Conservation (phyloP, 1,140 invertebrate genomes). For the Diorhabda carinulata region DNA sequence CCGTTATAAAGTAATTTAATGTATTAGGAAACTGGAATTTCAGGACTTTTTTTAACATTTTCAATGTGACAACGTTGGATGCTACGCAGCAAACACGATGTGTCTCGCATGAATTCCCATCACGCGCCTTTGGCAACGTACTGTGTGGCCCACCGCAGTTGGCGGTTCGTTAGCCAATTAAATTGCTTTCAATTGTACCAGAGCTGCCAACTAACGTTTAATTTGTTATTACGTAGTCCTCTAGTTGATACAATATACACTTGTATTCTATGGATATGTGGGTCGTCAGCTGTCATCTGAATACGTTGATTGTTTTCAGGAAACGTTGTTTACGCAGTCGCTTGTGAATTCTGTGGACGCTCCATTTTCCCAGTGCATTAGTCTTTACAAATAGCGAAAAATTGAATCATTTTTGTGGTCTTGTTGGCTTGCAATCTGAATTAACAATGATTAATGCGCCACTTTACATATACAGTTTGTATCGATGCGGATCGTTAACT, state of each 20-base stretch:
- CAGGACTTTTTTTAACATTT: too few relatives aligned
- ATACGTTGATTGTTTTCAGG: not conserved
- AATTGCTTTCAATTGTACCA: conserved; percentile 30
- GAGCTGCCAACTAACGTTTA: conserved; percentile 24
- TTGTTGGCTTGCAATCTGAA: too few relatives aligned
- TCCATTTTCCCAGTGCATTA: not conserved
- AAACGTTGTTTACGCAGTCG: conserved; percentile 1
- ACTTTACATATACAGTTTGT: too few relatives aligned
- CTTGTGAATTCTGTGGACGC: not conserved
- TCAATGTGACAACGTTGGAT: too few relatives aligned
- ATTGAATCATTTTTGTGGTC: too few relatives aligned
- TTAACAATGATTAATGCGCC: too few relatives aligned
- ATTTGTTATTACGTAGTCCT: conserved; percentile 19
- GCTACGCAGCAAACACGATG: not conserved
- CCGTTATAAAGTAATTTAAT: too few relatives aligned
- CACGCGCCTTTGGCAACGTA: conserved; percentile 1
- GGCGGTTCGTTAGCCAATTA: conserved; percentile 36
- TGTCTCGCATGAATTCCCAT: not conserved
- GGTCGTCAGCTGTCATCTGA: not conserved
- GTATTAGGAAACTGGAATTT: too few relatives aligned
- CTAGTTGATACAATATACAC: not conserved
- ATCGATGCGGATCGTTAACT: too few relatives aligned
- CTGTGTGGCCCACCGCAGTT: conserved; percentile 14
- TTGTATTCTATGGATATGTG: not conserved
- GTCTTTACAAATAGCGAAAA: not conserved